phyloP scores from a whole-genome alignment of 23 tunicate species.

The Botrylloides violaceus region DNA sequence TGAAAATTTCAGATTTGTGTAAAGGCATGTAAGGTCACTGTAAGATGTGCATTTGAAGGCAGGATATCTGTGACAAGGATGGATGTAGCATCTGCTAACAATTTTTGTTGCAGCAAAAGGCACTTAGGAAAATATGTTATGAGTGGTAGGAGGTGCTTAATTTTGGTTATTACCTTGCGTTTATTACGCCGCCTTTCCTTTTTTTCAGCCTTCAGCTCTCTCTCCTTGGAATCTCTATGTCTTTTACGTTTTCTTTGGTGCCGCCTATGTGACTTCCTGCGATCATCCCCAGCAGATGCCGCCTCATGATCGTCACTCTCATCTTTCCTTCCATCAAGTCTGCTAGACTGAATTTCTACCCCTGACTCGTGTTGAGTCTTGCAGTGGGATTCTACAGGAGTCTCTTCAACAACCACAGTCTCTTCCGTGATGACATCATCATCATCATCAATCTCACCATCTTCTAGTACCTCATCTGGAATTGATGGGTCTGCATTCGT shows the following conservation, averaged over 20 bases:
- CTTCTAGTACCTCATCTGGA: slow-evolving; percentile 68
- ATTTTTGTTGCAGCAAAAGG: too few species aligned
- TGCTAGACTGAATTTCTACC: not conserved
- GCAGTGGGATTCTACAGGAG: not conserved
- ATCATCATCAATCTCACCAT: slow-evolving; percentile 84
- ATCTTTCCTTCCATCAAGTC: not conserved
- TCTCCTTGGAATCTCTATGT: slow-evolving; percentile 38
- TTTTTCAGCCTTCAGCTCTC: slow-evolving; percentile 60
- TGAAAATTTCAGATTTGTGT: not conserved
- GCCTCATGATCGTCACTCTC: slow-evolving; percentile 6
- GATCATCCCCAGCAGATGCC: slow-evolving; percentile 27
- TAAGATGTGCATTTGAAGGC: too few species aligned
- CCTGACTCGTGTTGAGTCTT: not conserved
- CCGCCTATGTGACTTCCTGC: slow-evolving; percentile 35
- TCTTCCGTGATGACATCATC: slow-evolving; percentile 30
- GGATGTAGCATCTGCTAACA: too few species aligned
- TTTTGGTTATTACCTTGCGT: slow-evolving; percentile 41
- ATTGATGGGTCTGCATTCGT: not conserved
- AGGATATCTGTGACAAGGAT: too few species aligned
- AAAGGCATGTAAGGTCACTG: not conserved
- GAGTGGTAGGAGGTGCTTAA: not conserved
- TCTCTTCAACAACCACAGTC: not conserved
- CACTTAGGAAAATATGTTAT: too few species aligned
- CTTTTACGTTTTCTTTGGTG: slow-evolving; percentile 48
- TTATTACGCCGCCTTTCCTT: slow-evolving; percentile 71